Base-by-base conservation (phyloP, 2,113 vertebrate species). In the Ceyx margarethae region DNA sequence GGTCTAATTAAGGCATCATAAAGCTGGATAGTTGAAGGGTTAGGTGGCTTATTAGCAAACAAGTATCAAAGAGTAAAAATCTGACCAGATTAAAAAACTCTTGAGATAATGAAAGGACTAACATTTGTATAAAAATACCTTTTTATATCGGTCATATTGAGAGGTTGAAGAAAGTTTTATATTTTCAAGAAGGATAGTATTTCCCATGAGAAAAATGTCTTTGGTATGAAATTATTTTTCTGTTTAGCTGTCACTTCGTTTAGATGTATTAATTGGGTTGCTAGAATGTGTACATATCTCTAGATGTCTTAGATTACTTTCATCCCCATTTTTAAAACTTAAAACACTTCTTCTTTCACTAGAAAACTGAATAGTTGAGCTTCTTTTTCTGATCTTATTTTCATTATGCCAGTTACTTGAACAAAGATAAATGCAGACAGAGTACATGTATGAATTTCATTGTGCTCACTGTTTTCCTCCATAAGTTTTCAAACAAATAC, bases 1-100 rank as follows among this genome's bases (percentile, higher is more conserved):
- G 42, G 33, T 91, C 93, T 97, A 97, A 97, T 96, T 96, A 96
- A 97, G 86, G 95, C 85, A 85, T 58, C 88, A 65, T 91, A 97
- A 96, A 93, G 78, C 94, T 90, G 91, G 54, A 78, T 79, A 67
- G 66, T 88, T 93, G 81, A 81, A 90, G 79, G 57, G 74, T 89
- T 92, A 87, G 73, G 25, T 88, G 91, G 64, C 81, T 95, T 96
- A 89, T 46, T 93, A 85, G 69, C 78, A 92, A 91, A 71, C 33
- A 68, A 85, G 15, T 46, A 82, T 83, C 45, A 91, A 89, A 78
- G 62, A 94, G 14, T 90, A 93, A 95, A 82, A 92, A 81, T 68
- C 87, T 85, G 42, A 43, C 64, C 35, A 75, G 51, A 42, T 46
- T 11, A 58, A 45, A 90, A 88, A 66, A 2, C 4, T 80, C 51